phyloP scores from a whole-genome alignment of 2,888 invertebrate genomes.

The Eueremaeus valkanovi region DNA sequence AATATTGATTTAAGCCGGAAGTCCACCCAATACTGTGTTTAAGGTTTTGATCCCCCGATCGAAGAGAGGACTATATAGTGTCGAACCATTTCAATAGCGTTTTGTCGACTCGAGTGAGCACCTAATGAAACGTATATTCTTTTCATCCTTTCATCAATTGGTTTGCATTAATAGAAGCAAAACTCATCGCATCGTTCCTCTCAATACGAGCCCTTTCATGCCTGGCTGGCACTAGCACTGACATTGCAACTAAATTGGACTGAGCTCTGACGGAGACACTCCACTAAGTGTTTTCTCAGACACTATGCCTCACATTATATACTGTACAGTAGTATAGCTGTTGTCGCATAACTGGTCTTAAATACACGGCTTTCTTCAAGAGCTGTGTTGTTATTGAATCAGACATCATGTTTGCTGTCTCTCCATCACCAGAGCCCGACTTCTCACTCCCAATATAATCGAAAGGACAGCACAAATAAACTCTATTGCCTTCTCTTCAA shows the following conservation, averaged over 20 bases:
- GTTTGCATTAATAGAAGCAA: conserved; percentile 21
- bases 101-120: conserved; percentile 12
- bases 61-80: background rate
- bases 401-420: conserved; percentile 13
- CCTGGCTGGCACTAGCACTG: background rate
- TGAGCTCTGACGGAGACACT: background rate
- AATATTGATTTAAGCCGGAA: conserved; percentile 33
- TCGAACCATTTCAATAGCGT: background rate
- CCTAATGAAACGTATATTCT: conserved; percentile 27
- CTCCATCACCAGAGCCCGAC: too few species aligned
- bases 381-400: conserved; percentile 18
- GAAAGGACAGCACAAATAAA: background rate
- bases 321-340: background rate
- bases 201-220: conserved; percentile 36
- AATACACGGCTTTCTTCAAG: background rate
- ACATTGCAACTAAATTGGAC: background rate
- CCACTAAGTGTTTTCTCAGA: conserved; percentile 4
- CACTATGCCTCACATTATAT: background rate
- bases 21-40: conserved; percentile 31
- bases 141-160: conserved; percentile 26
- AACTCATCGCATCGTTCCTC: conserved; percentile 24
- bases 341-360: conserved; percentile 16
- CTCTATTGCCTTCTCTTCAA: background rate
- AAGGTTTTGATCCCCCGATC: conserved; percentile 17
- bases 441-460: background rate